Base-by-base conservation (phyloP, 1,140 invertebrate species). In the Drosophila nannoptera region DNA sequence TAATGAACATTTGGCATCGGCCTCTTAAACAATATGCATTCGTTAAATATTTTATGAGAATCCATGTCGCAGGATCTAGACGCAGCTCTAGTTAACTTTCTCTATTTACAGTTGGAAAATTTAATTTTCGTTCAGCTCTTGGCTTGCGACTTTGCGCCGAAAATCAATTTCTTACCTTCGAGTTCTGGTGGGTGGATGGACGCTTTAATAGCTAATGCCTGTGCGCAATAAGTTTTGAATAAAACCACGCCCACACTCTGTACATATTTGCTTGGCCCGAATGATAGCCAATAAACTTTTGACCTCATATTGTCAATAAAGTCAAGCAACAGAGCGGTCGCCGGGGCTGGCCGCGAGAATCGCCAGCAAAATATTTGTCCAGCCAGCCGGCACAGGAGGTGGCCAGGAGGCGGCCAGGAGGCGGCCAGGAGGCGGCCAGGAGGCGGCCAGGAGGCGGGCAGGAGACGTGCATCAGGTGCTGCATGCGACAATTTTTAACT, bases 231-330 rank as follows among this genome's bases (percentile, higher is more conserved):
- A 32, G 42, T 9, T 12, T 38, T 12, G 22, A 35, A 42, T 54
- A 69, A 50, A 50, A 7, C 40, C 36, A 62, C 46, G 62, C 54
- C 46, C 54, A 54, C 35, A 40, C 12, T 45, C 49, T 52, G 22
- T n/a, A 29, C 48, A 69, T 61, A 63, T 45, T 53, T 54, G 50
- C 48, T 22, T 65, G 32, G 29, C 64, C 74, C 60, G 68, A 59
- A 69, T 65, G 68, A 66, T 71, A 73, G 69, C 68, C 81, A 87
- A 88, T 88, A 86, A 88, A 86, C 81, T 75, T 76, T 88, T 86
- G 81, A 88, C 86, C 86, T 88, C 73, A 75, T 74, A 86, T 86
- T 73, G 49, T 64, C 63, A 69, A 69, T 58, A 81, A 54, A 45
- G 31, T 35, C n/a, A 5, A 35, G 32, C 9, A 42, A 12, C 32